phyloP scores from a whole-genome alignment of 2,888 invertebrate species.

The Rhamnusium bicolor region DNA sequence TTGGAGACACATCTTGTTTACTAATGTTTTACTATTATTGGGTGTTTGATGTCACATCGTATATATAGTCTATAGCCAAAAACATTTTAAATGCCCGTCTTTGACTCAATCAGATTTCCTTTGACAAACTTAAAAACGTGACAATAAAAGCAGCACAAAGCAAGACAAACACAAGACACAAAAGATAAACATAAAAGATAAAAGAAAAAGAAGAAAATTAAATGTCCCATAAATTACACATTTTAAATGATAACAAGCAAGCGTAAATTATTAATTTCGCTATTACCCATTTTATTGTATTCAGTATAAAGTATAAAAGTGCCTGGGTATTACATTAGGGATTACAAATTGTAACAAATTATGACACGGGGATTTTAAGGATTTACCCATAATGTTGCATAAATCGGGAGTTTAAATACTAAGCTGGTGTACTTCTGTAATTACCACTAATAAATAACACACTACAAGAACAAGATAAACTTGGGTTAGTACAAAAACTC shows the following conservation, averaged over 20 bases:
- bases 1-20: too few relatives aligned
- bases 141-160: not conserved
- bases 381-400: constrained; percentile 2
- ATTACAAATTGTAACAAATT: constrained; percentile 35
- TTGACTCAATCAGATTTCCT: not conserved
- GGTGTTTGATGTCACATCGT: too few relatives aligned
- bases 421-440: not conserved
- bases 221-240: not conserved
- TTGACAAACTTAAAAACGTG: too few relatives aligned
- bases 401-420: constrained; percentile 9
- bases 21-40: too few relatives aligned
- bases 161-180: not conserved
- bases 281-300: constrained; percentile 23
- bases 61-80: too few relatives aligned
- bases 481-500: not conserved
- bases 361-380: constrained; percentile 16
- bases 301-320: constrained; percentile 28
- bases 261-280: constrained; percentile 34
- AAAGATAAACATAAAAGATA: not conserved
- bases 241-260: constrained; percentile 2
- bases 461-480: not conserved
- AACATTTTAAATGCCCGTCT: too few relatives aligned
- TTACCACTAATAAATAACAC: constrained; percentile 1
- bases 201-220: not conserved
- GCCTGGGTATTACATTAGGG: constrained; percentile 19